Evolutionary conservation across 2,113 vertebrate genomes (phyloP).

Genomic region (Tupaia tana): DNA sequence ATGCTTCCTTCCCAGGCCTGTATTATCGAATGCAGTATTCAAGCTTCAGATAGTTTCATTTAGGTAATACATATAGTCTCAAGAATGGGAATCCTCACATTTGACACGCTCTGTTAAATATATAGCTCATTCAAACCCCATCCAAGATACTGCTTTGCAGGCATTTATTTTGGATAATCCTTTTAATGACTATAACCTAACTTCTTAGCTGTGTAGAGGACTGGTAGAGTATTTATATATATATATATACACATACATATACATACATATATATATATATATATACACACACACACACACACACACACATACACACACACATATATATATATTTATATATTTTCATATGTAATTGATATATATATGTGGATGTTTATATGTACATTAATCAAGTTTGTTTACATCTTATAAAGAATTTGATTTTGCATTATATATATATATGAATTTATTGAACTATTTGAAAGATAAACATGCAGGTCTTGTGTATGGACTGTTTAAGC

Average conservation of each 20-base stretch:
- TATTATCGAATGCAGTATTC: constrained; percentile 54
- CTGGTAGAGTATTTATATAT: constrained; percentile 49
- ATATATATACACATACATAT: not conserved
- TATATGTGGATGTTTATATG: constrained; percentile 6
- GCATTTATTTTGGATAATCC: constrained; percentile 83
- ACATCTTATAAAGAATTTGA: constrained; percentile 54
- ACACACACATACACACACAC: not conserved
- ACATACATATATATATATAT: not conserved
- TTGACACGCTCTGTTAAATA: constrained; percentile 76
- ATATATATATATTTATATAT: not conserved
- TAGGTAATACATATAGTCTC: constrained; percentile 71
- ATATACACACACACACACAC: not conserved
- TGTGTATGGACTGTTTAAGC: constrained; percentile 54
- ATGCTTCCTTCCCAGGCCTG: constrained; percentile 51
- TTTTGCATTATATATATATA: constrained; percentile 44
- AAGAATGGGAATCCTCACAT: constrained; percentile 73
- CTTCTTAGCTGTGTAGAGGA: constrained; percentile 72
- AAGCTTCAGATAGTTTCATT: constrained; percentile 66
- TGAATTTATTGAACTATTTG: constrained; percentile 77
- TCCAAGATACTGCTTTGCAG: constrained; percentile 70
- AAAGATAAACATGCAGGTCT: constrained; percentile 75
- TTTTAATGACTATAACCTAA: constrained; percentile 80
- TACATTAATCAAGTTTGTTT: constrained; percentile 16
- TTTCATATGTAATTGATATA: not conserved
- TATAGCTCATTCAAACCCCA: constrained; percentile 64